These are phyloP conservation scores for Machimus rusticus DNA, from an alignment of 2,888 invertebrate species.

Conservation along the genomic window DNA sequence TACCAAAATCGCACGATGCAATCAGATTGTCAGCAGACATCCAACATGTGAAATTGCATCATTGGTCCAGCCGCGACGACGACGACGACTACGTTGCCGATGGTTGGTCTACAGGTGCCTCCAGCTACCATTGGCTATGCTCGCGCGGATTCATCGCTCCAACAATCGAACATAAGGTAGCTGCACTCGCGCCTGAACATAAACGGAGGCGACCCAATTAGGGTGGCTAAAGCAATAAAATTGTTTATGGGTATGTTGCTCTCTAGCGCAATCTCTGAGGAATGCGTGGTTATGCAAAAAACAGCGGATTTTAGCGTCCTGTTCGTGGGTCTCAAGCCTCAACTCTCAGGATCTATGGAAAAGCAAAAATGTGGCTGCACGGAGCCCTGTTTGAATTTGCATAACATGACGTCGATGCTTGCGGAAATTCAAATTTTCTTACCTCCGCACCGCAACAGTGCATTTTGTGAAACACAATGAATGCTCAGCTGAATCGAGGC, in stretches of 20 bases:
- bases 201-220: constrained; percentile 23
- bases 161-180: constrained; percentile 3
- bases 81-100: background rate
- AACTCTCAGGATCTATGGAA: background rate
- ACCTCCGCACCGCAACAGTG: background rate
- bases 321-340: background rate
- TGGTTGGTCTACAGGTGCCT: background rate
- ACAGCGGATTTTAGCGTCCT: background rate
- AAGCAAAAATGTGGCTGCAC: background rate
- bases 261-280: background rate
- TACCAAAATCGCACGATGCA: background rate
- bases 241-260: constrained; percentile 2
- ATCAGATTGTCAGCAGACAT: background rate
- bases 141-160: background rate
- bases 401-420: background rate
- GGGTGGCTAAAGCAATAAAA: constrained; percentile 13
- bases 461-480: background rate
- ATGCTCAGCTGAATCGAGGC: background rate
- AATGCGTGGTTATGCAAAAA: constrained; percentile 13
- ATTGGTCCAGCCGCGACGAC: background rate
- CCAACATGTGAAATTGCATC: background rate
- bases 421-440: background rate
- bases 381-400: background rate
- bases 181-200: background rate
- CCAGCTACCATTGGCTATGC: background rate